Conservation (phyloP, 2,113 vertebrate species). For the Petaurus breviceps region DNA sequence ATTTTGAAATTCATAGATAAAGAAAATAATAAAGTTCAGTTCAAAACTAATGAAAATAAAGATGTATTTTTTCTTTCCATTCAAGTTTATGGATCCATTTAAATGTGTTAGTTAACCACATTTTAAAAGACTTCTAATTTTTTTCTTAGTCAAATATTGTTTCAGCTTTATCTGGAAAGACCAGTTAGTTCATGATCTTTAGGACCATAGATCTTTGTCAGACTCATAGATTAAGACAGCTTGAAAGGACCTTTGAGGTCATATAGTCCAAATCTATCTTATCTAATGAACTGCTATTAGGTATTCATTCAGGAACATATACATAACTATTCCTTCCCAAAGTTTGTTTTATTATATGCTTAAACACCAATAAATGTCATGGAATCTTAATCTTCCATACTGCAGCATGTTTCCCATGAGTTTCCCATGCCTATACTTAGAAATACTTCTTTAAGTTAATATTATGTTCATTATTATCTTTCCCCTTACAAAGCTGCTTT, state of each 20-base stretch:
- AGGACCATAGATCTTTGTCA: not conserved
- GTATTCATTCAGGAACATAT: not conserved
- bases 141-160: not conserved
- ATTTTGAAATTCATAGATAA: not conserved
- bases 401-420: not conserved
- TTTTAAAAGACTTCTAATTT: not conserved
- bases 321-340: not conserved
- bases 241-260: not conserved
- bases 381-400: not conserved
- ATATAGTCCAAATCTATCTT: not conserved
- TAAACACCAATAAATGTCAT: constrained; percentile 34
- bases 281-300: not conserved
- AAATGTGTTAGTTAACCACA: not conserved
- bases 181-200: not conserved
- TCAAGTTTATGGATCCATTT: not conserved
- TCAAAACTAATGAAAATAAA: not conserved
- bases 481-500: constrained; percentile 30
- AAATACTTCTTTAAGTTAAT: constrained; percentile 50
- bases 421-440: not conserved
- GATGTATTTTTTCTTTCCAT: not conserved
- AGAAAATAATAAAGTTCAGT: not conserved
- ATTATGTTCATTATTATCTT: constrained; percentile 41
- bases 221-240: not conserved
- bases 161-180: not conserved
- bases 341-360: constrained; percentile 17